Conservation (phyloP, 2,888 invertebrate species). For the Megamerina dolium region DNA sequence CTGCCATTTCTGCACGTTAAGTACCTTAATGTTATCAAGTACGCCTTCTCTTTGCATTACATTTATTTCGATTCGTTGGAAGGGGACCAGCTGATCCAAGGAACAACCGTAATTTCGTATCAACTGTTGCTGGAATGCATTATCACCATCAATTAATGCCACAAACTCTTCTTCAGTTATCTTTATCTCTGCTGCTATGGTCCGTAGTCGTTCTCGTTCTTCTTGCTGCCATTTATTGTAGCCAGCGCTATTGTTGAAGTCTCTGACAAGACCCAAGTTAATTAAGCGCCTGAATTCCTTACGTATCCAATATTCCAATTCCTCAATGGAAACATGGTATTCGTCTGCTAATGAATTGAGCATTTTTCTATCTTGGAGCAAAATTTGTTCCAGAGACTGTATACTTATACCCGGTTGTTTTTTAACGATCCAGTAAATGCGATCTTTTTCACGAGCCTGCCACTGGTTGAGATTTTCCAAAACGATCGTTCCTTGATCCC, state of each 20-base stretch:
- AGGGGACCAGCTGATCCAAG: conserved; percentile 28
- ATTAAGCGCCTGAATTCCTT: conserved; percentile 34
- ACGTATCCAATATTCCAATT: conserved; percentile 35
- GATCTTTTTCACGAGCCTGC: conserved; percentile 37
- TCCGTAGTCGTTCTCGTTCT: conserved; percentile 35
- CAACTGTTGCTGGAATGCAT: conserved; percentile 31
- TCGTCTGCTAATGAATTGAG: conserved; percentile 26
- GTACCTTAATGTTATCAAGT: conserved; percentile 32
- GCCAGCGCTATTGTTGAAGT: conserved; percentile 4
- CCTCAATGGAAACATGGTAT: conserved; percentile 34
- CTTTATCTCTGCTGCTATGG: conserved; percentile 33
- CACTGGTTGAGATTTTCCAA: conserved; percentile 30
- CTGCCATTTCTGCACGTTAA: conserved; percentile 36
- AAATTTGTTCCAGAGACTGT: conserved; percentile 28
- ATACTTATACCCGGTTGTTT: conserved; percentile 28
- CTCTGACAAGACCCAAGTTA: conserved; percentile 29
- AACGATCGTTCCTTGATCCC: conserved; percentile 30
- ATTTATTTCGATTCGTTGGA: conserved; percentile 31
- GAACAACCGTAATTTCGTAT: conserved; percentile 31
- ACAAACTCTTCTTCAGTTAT: conserved; percentile 38
- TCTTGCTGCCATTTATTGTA: conserved; percentile 32
- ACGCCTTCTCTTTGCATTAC: conserved; percentile 31
- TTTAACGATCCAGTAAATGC: conserved; percentile 29
- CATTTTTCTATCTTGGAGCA: conserved; percentile 25
- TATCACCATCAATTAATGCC: conserved; percentile 34